A percentile compares a stretch with the other conserved stretches of the same genome.
These are phyloP conservation scores for Epistrophe eligans DNA, from an alignment of 2,888 invertebrate species.

Conservation along the genomic window DNA sequence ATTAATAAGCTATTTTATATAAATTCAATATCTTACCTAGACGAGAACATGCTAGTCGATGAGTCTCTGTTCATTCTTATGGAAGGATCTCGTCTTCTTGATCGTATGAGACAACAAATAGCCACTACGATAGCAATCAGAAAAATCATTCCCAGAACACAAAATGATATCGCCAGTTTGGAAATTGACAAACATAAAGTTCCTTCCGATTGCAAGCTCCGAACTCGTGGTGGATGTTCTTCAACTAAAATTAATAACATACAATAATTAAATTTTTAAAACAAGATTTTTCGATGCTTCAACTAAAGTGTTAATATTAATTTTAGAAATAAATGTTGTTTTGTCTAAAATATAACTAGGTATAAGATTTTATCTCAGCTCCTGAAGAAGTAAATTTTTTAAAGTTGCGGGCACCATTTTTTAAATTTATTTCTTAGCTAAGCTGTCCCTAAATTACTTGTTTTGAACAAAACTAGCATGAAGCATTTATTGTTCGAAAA, in stretches of 20 bases:
- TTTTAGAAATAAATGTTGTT: too few species aligned
- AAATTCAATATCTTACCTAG: constrained; percentile 76
- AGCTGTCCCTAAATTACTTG: too few species aligned
- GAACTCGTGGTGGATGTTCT: constrained; percentile 81
- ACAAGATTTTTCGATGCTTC: too few species aligned
- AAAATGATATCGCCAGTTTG: constrained; percentile 90
- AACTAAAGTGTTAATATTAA: too few species aligned
- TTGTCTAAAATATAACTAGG: too few species aligned
- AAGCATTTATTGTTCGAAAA: neutral
- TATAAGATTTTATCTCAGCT: too few species aligned
- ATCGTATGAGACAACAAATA: constrained; percentile 87
- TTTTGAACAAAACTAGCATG: too few species aligned
- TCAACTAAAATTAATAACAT: constrained; percentile 78
- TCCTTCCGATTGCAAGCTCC: constrained; percentile 81
- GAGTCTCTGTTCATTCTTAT: constrained; percentile 61
- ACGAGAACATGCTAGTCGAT: constrained; percentile 82
- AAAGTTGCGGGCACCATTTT: too few species aligned
- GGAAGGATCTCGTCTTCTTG: constrained; percentile 83
- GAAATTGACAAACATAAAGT: constrained; percentile 90
- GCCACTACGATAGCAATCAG: constrained; percentile 89
- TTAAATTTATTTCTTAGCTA: too few species aligned
- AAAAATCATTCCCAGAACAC: constrained; percentile 89
- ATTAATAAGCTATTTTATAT: neutral
- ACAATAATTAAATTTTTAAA: too few species aligned
- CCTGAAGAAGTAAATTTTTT: too few species aligned